Percentiles rank a stretch among this genome's conserved stretches.
Conservation (phyloP, 2,888 invertebrate species). For the Chloroclysta siterata region DNA sequence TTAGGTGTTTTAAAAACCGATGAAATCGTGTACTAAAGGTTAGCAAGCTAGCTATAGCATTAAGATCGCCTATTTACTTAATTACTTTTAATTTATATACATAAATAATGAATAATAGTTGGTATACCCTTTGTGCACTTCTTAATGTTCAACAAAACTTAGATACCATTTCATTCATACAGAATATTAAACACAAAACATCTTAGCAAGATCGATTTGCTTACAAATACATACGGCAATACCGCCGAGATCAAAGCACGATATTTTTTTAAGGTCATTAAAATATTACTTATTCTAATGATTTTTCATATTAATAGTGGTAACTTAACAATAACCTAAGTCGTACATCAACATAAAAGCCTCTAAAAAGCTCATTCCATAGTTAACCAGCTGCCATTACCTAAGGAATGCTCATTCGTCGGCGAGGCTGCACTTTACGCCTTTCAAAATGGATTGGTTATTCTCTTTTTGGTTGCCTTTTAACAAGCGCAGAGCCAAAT, state of each 20-base stretch:
- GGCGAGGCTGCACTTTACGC: conserved; percentile 68
- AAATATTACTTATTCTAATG: not conserved
- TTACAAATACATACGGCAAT: no score
- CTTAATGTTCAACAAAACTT: no score
- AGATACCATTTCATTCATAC: no score
- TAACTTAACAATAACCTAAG: not conserved
- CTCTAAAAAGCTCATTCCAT: conserved; percentile 51
- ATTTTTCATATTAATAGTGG: not conserved
- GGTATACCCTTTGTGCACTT: no score
- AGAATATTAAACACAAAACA: no score
- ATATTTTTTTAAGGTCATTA: not conserved
- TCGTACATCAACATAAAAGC: not conserved
- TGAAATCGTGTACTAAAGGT: not conserved
- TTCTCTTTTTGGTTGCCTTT: conserved; percentile 62
- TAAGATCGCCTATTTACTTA: no score
- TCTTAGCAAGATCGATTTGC: no score
- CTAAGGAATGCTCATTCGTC: conserved; percentile 65
- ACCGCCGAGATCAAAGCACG: no score
- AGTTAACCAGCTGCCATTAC: conserved; percentile 51
- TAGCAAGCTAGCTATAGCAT: not conserved
- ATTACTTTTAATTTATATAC: no score
- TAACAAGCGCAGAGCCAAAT: conserved; percentile 61
- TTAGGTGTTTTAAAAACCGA: no score
- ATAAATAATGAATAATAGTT: no score
- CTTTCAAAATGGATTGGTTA: conserved; percentile 68